Evolutionary conservation across 1,140 invertebrate species (phyloP), one percentile per base, ranked within the genome.

Genomic region (Augochlora pura): DNA sequence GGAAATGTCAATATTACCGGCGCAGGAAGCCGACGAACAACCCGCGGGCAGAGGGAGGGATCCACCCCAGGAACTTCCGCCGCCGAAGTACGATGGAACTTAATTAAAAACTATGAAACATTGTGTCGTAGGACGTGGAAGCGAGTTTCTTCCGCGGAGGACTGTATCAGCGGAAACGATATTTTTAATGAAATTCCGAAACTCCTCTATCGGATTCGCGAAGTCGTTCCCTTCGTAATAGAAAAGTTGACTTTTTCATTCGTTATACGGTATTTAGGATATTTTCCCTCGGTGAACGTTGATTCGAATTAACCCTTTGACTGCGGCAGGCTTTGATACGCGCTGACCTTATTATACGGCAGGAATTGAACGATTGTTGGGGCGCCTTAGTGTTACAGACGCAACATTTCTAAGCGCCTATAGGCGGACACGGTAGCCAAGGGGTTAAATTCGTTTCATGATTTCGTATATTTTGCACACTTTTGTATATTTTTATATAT

Each of bases 21-120:
- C 91, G 66, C 87, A 93, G 42, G 95, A 96, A 86, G 95, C 96
- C 0, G 82, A 92, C 9, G 82, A 94, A 67, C 89, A 93, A 67
- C 95, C 96, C 0, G 95, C 94, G 2, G 96, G 95, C 38, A 87
- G 93, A 46, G 96, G 94, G 62, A 92, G 95, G 78, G 87, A 94
- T 72, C 91, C 94, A 7, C 95, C 95, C 0, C 92, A 94, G 87
- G 90, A 94, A 27, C 89, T 96, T 66, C 92, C 94, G 6, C 85
- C 88, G 27, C 95, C 95, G 27, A 92, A 94, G 95, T 79, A 73
- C 5, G 68, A 60, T 10, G 38, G 42, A 57, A 62, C 16, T 74
- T 67, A 63, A 70, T 70, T 70, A 65, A 23, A 38, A 46, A 57
- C 25, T 39, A 32, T 16, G 27, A 16, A 64, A 64, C 27, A 42